Conservation (phyloP, 2,888 invertebrate species). For the Metacarcinus magister region DNA sequence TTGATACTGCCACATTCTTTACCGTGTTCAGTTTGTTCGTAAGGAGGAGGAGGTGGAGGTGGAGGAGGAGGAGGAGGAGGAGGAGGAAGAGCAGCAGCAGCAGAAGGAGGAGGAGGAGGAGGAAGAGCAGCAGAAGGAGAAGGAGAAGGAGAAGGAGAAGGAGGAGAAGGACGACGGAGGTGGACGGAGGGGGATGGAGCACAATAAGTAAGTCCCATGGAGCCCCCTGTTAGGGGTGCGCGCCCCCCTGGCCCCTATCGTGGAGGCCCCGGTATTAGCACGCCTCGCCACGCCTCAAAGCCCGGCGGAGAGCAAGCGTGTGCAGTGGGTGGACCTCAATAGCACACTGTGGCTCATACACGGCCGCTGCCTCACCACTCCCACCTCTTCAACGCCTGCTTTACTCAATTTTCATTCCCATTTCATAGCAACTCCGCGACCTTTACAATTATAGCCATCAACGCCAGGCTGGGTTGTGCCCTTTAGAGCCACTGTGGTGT, state of each 20-base stretch:
- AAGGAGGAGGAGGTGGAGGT: no score
- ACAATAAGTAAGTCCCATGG: neutral
- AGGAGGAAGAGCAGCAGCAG: no score
- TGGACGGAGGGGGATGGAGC: neutral
- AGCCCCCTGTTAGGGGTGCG: neutral
- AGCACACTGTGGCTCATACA: neutral
- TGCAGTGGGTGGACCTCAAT: constrained; percentile 55
- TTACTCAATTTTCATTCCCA: neutral
- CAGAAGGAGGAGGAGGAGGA: no score
- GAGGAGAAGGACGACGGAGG: no score
- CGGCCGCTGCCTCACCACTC: neutral
- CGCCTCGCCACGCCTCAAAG: constrained; percentile 69
- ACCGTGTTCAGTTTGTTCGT: no score
- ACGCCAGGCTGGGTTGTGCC: neutral
- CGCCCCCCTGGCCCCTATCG: neutral
- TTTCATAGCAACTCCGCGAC: neutral
- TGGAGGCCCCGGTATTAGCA: constrained; percentile 58
- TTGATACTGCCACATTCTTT: no score
- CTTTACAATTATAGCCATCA: neutral
- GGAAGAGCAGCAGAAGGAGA: no score
- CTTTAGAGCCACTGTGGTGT: neutral
- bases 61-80: no score
- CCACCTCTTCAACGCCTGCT: neutral
- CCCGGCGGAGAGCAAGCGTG: constrained; percentile 53
- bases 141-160: no score